Percentiles rank a stretch among this genome's conserved stretches.
Evolutionary conservation across 2,113 vertebrate species (phyloP).

Genomic region (Tangachromis dhanisi): DNA sequence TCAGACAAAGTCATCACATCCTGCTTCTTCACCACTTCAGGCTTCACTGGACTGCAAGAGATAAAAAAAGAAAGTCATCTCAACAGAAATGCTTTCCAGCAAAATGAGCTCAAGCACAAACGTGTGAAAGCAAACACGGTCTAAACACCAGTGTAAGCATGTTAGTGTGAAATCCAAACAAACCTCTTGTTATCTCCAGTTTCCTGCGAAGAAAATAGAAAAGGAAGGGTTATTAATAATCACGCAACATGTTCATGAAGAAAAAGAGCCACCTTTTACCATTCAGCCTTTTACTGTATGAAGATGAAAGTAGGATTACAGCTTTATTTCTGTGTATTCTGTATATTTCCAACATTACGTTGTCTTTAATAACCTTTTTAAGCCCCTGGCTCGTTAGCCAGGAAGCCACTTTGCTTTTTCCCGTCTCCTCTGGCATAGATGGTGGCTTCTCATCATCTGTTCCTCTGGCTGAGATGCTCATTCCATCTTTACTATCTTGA

Average conservation of each 20-base stretch:
- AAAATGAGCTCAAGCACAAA: background rate
- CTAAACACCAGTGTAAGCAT: background rate
- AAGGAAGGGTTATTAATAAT: background rate
- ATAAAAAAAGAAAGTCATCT: background rate
- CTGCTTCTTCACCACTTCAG: constrained; percentile 60
- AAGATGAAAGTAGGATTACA: background rate
- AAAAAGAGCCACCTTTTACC: background rate
- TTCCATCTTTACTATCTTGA: constrained; percentile 82
- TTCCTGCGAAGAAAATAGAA: constrained; percentile 65
- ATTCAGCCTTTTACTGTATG: background rate
- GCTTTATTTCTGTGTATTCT: background rate
- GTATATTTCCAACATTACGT: background rate
- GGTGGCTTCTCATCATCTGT: constrained; percentile 79
- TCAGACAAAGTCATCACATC: constrained; percentile 90
- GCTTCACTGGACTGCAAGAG: constrained; percentile 42
- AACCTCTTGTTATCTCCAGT: constrained; percentile 68
- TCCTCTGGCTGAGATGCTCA: constrained; percentile 37
- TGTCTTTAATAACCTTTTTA: constrained; percentile 64
- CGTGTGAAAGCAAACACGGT: background rate
- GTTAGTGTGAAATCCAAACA: constrained; percentile 20
- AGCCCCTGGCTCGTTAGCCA: constrained; percentile 82
- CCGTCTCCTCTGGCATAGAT: constrained; percentile 80
- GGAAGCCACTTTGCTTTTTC: constrained; percentile 93
- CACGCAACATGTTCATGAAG: background rate
- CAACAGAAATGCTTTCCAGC: background rate